Base-by-base conservation (phyloP, 2,113 vertebrate genomes). In the Mus pahari region DNA sequence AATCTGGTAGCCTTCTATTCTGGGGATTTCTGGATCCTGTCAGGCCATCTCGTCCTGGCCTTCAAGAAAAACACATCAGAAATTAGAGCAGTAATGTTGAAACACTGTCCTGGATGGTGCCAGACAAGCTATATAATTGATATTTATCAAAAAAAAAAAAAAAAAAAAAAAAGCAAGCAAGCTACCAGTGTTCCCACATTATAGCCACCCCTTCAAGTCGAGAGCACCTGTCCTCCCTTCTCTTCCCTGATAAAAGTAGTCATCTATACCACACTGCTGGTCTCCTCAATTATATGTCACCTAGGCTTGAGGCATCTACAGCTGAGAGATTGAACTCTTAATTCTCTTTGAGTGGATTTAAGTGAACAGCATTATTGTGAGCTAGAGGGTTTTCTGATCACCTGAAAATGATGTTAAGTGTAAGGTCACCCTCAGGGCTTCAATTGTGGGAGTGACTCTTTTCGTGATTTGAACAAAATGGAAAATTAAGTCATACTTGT, bases 261-360 rank as follows among this genome's bases (percentile, higher is more conserved):
- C 70, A 84, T 84, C 83, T 45, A 60, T 70, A 20, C 81, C n/a
- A 89, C 10, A 71, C 3, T 84, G 74, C 64, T 87, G 17, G 24
- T 94, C 81, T 87, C 50, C 94, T 50, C 62, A 90, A 10, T 64
- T 94, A 75, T 11, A 58, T 90, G 10, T 62, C 71, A 88, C 60
- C 31, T 86, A 19, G 62, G 83, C 36, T 53, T 74, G 62, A 94
- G 79, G 36, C 42, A 75, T 90, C 83, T 95, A 20, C 66, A n/a
- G 10, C 83, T 71, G 0, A 50, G 89, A 24, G 82, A 70, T 95
- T 92, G 77, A 89, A 86, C 39, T 89, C 42, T 89, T 89, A 91
- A 88, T 45, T 92, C 75, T 94, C 90, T 92, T 88, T 42, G 88
- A 93, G 93, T 92, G 77, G 90, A 94, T 94, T 93, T 97, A 53